phyloP scores from a whole-genome alignment of 2,113 vertebrate genomes.

The Otolemur garnettii region DNA sequence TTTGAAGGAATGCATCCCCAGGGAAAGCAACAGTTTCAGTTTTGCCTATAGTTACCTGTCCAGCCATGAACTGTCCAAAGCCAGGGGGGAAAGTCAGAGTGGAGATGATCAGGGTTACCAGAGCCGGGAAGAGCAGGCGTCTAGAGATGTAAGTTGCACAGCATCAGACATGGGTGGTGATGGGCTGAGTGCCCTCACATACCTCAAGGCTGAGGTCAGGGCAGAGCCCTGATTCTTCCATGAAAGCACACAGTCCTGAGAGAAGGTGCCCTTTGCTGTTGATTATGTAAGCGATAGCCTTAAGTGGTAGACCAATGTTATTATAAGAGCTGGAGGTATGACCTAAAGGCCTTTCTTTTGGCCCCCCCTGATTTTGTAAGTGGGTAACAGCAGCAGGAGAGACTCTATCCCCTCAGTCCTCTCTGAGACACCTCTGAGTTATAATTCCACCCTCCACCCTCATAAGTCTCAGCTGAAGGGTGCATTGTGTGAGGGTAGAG shows the following conservation, averaged over 20 bases:
- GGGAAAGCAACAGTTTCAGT: not conserved
- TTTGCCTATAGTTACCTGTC: constrained; percentile 90
- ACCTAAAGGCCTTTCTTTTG: not conserved
- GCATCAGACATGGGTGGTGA: not conserved
- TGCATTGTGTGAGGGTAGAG: not conserved
- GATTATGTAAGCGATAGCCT: not conserved
- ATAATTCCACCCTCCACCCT: not conserved
- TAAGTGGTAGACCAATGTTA: not conserved
- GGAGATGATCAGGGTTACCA: constrained; percentile 95
- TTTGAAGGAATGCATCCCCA: not conserved
- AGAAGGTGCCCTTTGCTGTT: not conserved
- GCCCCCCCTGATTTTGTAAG: not conserved
- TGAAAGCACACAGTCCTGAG: not conserved
- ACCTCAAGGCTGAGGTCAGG: constrained; percentile 14
- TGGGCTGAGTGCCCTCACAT: not conserved
- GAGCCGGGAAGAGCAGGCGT: constrained; percentile 95
- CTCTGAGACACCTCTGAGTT: not conserved
- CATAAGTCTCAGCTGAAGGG: not conserved
- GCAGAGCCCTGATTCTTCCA: not conserved
- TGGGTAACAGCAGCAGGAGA: not conserved
- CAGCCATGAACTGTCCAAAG: constrained; percentile 99
- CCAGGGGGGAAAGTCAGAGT: constrained; percentile 97
- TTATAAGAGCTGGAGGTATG: not conserved
- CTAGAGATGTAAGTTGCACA: constrained; percentile 83
- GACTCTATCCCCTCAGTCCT: not conserved